Evolutionary conservation across 2,113 vertebrate genomes (phyloP).

Genomic region (Scolopax mira): DNA sequence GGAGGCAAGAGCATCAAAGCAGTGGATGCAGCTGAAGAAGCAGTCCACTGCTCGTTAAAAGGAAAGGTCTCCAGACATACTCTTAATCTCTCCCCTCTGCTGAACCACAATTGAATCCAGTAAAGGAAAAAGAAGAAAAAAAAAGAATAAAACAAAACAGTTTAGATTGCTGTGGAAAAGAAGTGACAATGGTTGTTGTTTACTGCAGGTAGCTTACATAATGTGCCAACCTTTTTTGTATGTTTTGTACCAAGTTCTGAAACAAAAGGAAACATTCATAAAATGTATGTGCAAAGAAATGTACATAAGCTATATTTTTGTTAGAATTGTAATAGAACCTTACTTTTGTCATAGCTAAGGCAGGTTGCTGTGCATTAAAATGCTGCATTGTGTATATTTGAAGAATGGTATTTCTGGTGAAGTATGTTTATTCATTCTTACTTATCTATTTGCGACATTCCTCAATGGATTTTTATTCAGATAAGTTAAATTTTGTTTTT

Average conservation of each 20-base stretch:
- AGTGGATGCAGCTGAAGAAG: constrained; percentile 3
- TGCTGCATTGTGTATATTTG: constrained; percentile 48
- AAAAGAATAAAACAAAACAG: not conserved
- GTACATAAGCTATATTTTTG: constrained; percentile 81
- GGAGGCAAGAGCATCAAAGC: constrained; percentile 16
- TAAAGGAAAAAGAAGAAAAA: not conserved
- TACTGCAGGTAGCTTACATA: constrained; percentile 49
- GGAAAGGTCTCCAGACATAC: not conserved
- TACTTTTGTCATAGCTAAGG: constrained; percentile 54
- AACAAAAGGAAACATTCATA: constrained; percentile 66
- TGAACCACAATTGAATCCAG: not conserved
- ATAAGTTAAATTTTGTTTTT: not conserved
- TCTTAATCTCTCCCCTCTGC: not conserved
- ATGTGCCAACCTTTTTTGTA: constrained; percentile 77
- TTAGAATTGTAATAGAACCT: constrained; percentile 65
- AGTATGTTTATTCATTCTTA: constrained; percentile 48
- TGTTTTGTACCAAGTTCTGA: constrained; percentile 73
- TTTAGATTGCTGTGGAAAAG: not conserved
- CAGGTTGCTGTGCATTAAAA: constrained; percentile 62
- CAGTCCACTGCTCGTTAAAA: not conserved
- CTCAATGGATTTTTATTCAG: constrained; percentile 40
- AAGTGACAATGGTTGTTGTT: constrained; percentile 24
- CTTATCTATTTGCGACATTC: not conserved
- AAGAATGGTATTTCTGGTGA: constrained; percentile 65
- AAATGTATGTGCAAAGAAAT: constrained; percentile 69